Percentiles rank a stretch among this genome's conserved stretches.
These are phyloP conservation scores for Protobothrops mucrosquamatus DNA, from an alignment of 2,113 vertebrate genomes.

Conservation along the genomic window DNA sequence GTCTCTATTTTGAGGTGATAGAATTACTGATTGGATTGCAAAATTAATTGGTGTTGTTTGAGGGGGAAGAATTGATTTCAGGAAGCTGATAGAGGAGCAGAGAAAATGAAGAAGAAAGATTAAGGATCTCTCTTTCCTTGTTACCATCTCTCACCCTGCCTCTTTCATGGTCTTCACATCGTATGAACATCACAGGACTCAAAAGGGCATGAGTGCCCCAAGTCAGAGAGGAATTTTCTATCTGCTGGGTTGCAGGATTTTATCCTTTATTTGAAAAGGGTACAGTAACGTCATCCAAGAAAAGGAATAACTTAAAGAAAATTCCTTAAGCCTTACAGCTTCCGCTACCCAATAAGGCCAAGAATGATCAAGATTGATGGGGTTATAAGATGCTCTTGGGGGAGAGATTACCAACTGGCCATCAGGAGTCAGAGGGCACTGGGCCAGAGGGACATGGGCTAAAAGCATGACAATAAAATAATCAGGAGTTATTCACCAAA, in stretches of 20 bases:
- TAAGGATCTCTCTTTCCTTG: conserved; percentile 14
- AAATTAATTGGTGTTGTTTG: conserved; percentile 29
- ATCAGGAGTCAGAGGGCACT: not conserved
- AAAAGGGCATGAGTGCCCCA: not conserved
- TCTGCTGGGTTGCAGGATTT: not conserved
- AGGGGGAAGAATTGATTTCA: conserved; percentile 16
- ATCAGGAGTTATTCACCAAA: not conserved
- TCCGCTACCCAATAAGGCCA: not conserved
- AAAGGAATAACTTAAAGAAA: not conserved
- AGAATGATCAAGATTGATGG: not conserved
- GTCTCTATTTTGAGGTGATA: conserved; percentile 28
- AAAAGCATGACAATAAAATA: not conserved
- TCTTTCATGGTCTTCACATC: conserved; percentile 13
- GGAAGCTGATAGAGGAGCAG: not conserved
- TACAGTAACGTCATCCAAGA: not conserved
- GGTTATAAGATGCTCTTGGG: not conserved
- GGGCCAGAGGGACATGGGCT: not conserved
- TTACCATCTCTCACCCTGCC: not conserved
- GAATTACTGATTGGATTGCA: conserved; percentile 38
- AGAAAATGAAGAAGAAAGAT: conserved; percentile 23
- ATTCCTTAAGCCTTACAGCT: not conserved
- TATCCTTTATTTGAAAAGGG: not conserved
- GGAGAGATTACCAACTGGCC: not conserved
- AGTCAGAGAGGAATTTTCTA: not conserved
- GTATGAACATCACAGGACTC: not conserved